These are phyloP conservation scores for Clunio marinus DNA, from an alignment of 2,888 invertebrate genomes.

Conservation along the genomic window DNA sequence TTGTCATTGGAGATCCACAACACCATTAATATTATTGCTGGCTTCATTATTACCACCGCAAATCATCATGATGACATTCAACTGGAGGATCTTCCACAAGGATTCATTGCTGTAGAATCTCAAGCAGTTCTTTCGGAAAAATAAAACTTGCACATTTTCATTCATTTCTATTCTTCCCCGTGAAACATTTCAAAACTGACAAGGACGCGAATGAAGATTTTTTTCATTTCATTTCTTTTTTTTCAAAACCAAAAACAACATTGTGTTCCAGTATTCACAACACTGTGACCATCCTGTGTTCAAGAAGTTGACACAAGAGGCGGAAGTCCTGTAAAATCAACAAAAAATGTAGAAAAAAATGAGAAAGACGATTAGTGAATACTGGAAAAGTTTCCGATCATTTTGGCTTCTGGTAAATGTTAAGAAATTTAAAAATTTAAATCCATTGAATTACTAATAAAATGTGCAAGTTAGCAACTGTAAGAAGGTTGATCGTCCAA, in stretches of 20 bases:
- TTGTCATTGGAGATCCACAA: constrained; percentile 3
- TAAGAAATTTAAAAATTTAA: too few species aligned
- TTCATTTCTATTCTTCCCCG: too few species aligned
- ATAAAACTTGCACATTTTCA: too few species aligned
- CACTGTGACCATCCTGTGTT: constrained; percentile 20
- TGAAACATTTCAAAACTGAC: too few species aligned
- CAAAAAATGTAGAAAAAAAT: constrained; percentile 24
- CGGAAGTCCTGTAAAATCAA: constrained; percentile 33
- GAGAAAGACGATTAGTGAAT: constrained; percentile 32
- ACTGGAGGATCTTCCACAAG: constrained; percentile 14
- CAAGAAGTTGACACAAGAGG: constrained; percentile 13
- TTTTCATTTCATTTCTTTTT: too few species aligned
- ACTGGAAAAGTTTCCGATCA: constrained; percentile 13
- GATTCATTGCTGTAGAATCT: constrained; percentile 14
- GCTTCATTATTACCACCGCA: constrained; percentile 33
- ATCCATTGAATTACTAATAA: too few species aligned
- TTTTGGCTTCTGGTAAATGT: too few species aligned
- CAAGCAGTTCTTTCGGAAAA: too few species aligned
- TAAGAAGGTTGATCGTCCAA: not conserved
- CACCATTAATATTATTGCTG: constrained; percentile 9
- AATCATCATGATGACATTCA: constrained; percentile 32
- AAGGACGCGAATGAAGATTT: too few species aligned
- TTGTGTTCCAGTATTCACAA: constrained; percentile 23
- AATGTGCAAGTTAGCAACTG: not conserved
- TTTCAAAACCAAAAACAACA: not conserved